Evolutionary conservation across 1,140 invertebrate species (phyloP).

Genomic region (Lordiphosa clarofinis): DNA sequence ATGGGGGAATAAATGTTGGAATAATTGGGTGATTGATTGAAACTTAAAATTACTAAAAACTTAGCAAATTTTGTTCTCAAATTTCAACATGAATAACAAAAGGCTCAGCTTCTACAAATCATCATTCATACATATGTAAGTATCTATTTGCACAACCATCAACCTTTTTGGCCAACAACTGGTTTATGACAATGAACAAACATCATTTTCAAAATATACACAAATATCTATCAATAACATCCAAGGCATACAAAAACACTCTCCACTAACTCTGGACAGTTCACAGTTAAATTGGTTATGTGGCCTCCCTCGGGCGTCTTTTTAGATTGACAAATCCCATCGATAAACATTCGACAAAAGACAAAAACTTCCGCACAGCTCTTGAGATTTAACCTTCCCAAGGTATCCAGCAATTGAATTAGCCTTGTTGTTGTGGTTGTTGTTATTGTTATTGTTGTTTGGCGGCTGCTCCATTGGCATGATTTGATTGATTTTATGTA

Average conservation of each 20-base stretch:
- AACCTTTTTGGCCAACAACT: constrained; percentile 25
- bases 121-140: not conserved
- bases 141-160: not conserved
- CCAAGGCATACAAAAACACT: constrained; percentile 14
- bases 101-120: no score
- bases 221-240: constrained; percentile 37
- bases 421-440: constrained; percentile 28
- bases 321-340: constrained; percentile 63
- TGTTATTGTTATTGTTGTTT: constrained; percentile 10
- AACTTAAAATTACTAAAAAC: no score
- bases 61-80: no score
- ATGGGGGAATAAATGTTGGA: constrained; percentile 1
- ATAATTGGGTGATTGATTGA: no score
- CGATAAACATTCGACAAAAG: constrained; percentile 63
- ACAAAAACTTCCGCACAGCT: constrained; percentile 54
- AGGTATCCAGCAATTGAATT: constrained; percentile 40
- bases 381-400: constrained; percentile 56
- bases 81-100: not conserved
- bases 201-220: constrained; percentile 27
- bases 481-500: constrained; percentile 70
- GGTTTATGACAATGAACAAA: constrained; percentile 46
- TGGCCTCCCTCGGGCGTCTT: constrained; percentile 58
- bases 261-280: constrained; percentile 24
- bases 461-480: constrained; percentile 12
- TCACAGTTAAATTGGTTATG: constrained; percentile 57